phyloP scores from a whole-genome alignment of 1,140 invertebrate genomes.

The Hyphantria cunea region DNA sequence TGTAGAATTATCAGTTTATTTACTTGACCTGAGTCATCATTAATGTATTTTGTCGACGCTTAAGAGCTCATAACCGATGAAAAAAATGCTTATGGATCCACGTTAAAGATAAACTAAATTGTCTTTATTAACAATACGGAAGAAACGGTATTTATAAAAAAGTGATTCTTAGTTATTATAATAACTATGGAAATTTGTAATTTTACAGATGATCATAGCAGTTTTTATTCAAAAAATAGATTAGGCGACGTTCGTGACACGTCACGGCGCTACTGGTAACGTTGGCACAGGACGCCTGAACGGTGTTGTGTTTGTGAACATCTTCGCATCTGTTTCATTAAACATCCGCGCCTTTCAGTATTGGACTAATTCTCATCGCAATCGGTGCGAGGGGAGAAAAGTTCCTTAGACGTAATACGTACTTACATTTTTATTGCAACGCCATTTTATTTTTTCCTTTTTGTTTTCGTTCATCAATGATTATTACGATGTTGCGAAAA shows the following conservation, averaged over 20 bases:
- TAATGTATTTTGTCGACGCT: no score
- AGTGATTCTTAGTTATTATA: background rate
- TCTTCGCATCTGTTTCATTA: slow-evolving; percentile 76
- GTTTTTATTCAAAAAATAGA: slow-evolving; percentile 62
- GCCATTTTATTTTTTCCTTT: slow-evolving; percentile 48
- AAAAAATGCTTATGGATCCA: slow-evolving; percentile 17
- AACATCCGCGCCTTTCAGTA: slow-evolving; percentile 74
- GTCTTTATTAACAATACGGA: slow-evolving; percentile 23
- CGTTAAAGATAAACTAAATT: slow-evolving; percentile 16
- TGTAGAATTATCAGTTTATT: background rate
- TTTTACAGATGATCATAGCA: no score
- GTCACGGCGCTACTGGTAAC: slow-evolving; percentile 60
- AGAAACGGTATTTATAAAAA: slow-evolving; percentile 47
- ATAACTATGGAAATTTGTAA: no score
- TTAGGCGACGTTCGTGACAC: slow-evolving; percentile 56
- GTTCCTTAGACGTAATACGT: slow-evolving; percentile 33
- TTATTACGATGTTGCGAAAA: slow-evolving; percentile 61
- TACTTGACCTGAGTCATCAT: slow-evolving; percentile 10
- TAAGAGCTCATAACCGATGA: background rate
- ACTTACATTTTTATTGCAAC: slow-evolving; percentile 47
- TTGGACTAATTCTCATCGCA: slow-evolving; percentile 65
- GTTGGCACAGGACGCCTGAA: slow-evolving; percentile 64
- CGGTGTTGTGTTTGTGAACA: slow-evolving; percentile 73
- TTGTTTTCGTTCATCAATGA: slow-evolving; percentile 45
- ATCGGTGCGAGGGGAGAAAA: slow-evolving; percentile 55